These are phyloP conservation scores for Drosophila bocqueti DNA, from an alignment of 1,140 invertebrate species.

Conservation along the genomic window DNA sequence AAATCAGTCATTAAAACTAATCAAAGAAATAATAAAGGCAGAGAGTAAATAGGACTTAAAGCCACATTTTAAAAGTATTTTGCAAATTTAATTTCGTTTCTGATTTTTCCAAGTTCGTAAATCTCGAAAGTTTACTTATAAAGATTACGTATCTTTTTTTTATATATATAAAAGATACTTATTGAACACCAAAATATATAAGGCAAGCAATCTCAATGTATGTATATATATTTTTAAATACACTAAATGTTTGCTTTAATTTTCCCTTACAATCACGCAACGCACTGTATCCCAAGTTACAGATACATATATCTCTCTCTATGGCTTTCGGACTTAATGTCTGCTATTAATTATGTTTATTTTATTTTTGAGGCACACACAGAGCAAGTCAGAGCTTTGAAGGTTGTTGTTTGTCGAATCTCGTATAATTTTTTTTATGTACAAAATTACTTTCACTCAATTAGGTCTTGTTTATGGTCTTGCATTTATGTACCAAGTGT, in stretches of 20 bases:
- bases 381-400: slow-evolving; percentile 16
- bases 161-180: neutral
- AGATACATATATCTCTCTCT: slow-evolving; percentile 12
- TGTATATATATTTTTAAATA: neutral
- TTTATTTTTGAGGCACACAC: slow-evolving; percentile 33
- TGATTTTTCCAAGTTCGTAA: neutral
- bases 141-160: neutral
- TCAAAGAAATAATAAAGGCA: neutral
- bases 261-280: slow-evolving; percentile 18
- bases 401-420: slow-evolving; percentile 36
- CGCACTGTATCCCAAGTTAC: slow-evolving; percentile 11
- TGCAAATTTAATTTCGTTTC: neutral
- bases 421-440: slow-evolving; percentile 32
- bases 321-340: slow-evolving; percentile 27
- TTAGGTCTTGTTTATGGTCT: slow-evolving; percentile 51
- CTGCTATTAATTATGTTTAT: slow-evolving; percentile 57
- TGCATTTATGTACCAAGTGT: slow-evolving; percentile 17
- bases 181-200: neutral
- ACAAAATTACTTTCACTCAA: slow-evolving; percentile 71
- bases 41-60: too few relatives aligned
- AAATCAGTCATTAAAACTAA: neutral
- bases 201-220: neutral
- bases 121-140: neutral
- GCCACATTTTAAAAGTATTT: neutral
- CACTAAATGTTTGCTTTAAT: neutral